A percentile compares a stretch with the other conserved stretches of the same genome.
phyloP scores from a whole-genome alignment of 2,888 invertebrate species.

The Campopleginae sp. region DNA sequence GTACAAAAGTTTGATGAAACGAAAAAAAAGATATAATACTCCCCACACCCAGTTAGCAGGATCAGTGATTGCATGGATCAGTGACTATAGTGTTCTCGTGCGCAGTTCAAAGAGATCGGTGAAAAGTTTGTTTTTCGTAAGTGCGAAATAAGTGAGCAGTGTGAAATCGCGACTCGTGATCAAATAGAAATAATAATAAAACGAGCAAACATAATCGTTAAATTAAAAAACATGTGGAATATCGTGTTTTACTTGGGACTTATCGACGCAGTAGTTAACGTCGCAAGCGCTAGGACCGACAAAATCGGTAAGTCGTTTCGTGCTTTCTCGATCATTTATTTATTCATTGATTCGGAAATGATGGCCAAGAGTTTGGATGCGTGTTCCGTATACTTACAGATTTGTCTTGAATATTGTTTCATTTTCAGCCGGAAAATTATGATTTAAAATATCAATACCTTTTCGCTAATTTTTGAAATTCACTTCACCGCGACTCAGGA shows the following conservation, averaged over 20 bases:
- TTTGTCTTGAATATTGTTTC: neutral
- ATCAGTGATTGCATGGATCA: conserved; percentile 46
- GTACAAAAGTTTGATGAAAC: conserved; percentile 25
- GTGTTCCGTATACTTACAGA: neutral
- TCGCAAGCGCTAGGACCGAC: conserved; percentile 73
- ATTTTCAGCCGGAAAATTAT: neutral
- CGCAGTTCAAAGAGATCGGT: conserved; percentile 24
- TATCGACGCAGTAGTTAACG: conserved; percentile 76
- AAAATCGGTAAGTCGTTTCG: conserved; percentile 74
- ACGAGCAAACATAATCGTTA: conserved; percentile 11
- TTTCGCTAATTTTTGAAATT: neutral
- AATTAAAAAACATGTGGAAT: conserved; percentile 79
- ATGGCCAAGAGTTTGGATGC: neutral
- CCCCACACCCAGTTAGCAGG: neutral
- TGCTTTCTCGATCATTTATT: neutral
- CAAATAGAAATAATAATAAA: conserved; percentile 59
- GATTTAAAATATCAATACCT: neutral
- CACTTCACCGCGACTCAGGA: neutral
- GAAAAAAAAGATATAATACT: conserved; percentile 21
- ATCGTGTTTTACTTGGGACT: conserved; percentile 79
- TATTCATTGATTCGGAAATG: neutral
- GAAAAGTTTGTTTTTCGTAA: conserved; percentile 29
- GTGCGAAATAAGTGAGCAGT: conserved; percentile 25
- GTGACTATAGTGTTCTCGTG: conserved; percentile 44
- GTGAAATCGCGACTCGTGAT: conserved; percentile 30